A percentile compares a stretch with the other conserved stretches of the same genome.
Conservation (phyloP, 1,140 invertebrate genomes). For the Whitmania pigra region DNA sequence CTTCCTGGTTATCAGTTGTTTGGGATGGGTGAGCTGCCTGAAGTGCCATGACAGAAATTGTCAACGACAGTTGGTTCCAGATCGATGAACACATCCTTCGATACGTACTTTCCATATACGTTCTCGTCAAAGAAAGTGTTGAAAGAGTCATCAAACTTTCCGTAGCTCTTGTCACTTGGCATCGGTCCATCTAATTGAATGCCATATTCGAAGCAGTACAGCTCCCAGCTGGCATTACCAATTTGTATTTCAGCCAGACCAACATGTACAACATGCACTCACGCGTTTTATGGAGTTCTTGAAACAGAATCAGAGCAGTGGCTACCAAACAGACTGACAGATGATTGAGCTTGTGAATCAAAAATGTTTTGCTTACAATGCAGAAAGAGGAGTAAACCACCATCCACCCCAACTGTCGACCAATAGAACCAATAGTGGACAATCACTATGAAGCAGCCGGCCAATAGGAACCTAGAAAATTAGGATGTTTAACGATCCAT, state of each 20-base stretch:
- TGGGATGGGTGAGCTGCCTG: slow-evolving; percentile 67
- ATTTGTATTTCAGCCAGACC: slow-evolving; percentile 65
- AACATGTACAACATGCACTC: slow-evolving; percentile 23
- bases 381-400: no score
- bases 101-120: slow-evolving; percentile 51
- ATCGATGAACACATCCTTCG: slow-evolving; percentile 65
- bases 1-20: slow-evolving; percentile 66
- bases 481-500: background rate
- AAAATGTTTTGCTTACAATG: no score
- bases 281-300: no score
- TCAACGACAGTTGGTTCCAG: slow-evolving; percentile 67
- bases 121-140: slow-evolving; percentile 38
- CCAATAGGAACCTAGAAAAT: slow-evolving; percentile 73
- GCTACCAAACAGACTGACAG: no score
- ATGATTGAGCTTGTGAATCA: no score
- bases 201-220: slow-evolving; percentile 76
- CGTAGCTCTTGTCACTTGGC: slow-evolving; percentile 29
- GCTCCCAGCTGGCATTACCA: slow-evolving; percentile 67
- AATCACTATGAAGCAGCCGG: slow-evolving; percentile 81
- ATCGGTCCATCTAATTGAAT: slow-evolving; percentile 66
- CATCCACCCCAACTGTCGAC: no score
- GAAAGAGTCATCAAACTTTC: slow-evolving; percentile 30
- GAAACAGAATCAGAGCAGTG: no score
- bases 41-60: slow-evolving; percentile 33
- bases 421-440: no score